A percentile compares a stretch with the other conserved stretches of the same genome.
These are phyloP conservation scores for Tridacna gigas DNA, from an alignment of 2,888 invertebrate species.

Conservation along the genomic window DNA sequence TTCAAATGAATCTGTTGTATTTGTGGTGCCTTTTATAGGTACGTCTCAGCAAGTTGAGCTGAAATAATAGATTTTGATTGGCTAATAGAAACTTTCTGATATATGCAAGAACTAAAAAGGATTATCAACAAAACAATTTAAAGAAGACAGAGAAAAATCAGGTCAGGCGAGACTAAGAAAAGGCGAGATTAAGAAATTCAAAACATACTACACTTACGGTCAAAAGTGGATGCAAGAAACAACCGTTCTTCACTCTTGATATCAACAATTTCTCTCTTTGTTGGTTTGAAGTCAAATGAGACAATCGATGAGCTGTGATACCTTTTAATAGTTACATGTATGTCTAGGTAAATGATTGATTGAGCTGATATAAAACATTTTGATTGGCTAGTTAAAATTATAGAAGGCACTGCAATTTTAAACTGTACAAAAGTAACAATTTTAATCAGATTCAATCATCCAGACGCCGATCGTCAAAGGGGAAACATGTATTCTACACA, in stretches of 20 bases:
- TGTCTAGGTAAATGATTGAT: too few relatives aligned
- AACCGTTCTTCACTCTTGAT: too few relatives aligned
- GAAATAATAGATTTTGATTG: not conserved
- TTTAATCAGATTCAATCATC: slow-evolving; percentile 27
- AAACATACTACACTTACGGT: not conserved
- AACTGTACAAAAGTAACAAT: not conserved
- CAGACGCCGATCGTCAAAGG: slow-evolving; percentile 4
- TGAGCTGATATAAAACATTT: not conserved
- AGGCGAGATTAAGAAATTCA: not conserved
- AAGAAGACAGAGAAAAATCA: not conserved
- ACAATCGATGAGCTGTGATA: too few relatives aligned
- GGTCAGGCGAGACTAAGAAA: slow-evolving; percentile 20
- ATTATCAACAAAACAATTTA: not conserved
- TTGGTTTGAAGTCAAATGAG: not conserved
- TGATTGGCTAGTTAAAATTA: not conserved
- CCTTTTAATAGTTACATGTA: not conserved
- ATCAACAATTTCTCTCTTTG: not conserved
- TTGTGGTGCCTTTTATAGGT: not conserved
- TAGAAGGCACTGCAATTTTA: not conserved
- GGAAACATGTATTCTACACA: slow-evolving; percentile 34
- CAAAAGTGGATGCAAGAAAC: not conserved
- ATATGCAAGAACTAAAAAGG: too few relatives aligned
- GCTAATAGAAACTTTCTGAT: not conserved
- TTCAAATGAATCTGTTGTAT: not conserved
- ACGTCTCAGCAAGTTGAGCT: not conserved